Conservation (phyloP, 1,140 invertebrate species). For the Scylla paramamosain region DNA sequence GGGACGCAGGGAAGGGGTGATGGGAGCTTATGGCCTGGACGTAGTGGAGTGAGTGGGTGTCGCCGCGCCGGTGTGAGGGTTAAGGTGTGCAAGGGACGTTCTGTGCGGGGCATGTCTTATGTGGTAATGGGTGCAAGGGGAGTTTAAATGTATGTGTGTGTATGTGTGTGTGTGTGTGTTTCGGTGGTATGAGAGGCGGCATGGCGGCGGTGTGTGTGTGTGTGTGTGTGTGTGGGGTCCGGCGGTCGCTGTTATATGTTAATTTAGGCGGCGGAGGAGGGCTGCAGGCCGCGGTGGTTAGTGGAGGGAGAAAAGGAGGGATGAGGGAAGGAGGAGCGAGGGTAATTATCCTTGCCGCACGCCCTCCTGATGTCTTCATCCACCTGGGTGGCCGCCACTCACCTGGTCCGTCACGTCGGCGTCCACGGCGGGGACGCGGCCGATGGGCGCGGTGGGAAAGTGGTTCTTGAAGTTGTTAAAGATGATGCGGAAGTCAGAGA, state of each 20-base stretch:
- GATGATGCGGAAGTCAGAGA: slow-evolving; percentile 95
- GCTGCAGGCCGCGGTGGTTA: slow-evolving; percentile 24
- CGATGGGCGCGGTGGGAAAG: slow-evolving; percentile 94
- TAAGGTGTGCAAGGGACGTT: not conserved
- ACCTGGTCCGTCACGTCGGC: slow-evolving; percentile 90
- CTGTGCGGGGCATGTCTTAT: not conserved
- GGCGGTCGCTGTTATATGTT: not conserved
- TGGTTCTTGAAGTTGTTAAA: slow-evolving; percentile 98
- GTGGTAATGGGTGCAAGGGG: not conserved
- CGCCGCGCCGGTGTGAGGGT: not conserved
- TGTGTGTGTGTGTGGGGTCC: not conserved
- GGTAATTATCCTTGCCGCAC: slow-evolving; percentile 58
- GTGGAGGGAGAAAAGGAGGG: slow-evolving; percentile 36
- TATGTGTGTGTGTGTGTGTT: not conserved
- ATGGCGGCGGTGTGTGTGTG: not conserved
- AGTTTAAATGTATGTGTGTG: not conserved
- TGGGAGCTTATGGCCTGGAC: not conserved
- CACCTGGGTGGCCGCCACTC: slow-evolving; percentile 44
- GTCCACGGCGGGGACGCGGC: slow-evolving; percentile 94
- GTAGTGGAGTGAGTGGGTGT: not conserved
- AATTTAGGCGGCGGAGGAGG: not conserved
- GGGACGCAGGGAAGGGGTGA: not conserved
- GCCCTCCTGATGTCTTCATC: slow-evolving; percentile 57
- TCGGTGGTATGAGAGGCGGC: not conserved
- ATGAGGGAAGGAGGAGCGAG: not conserved